Conservation (phyloP, 2,797 vertebrate genomes). For the Anomalospiza imberbis region DNA sequence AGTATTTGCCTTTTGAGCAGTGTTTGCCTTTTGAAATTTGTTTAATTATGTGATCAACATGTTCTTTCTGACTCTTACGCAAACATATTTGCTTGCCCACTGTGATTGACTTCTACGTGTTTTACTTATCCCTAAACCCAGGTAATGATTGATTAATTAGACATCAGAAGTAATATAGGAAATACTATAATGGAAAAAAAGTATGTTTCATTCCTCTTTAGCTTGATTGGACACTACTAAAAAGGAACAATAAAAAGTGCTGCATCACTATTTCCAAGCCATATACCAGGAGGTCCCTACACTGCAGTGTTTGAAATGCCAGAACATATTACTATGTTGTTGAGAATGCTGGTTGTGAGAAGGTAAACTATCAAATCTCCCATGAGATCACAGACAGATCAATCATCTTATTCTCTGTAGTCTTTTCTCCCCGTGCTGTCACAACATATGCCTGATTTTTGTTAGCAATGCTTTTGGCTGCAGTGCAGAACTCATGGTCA, state of each 20-base stretch:
- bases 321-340: rapidly evolving
- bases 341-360: not conserved
- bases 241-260: not conserved
- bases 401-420: not conserved
- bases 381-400: not conserved
- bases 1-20: not conserved
- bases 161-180: not conserved
- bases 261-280: not conserved
- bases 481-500: not conserved
- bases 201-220: not conserved
- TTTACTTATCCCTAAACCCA: not conserved
- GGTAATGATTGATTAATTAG: not conserved
- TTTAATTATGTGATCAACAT: not conserved
- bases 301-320: not conserved
- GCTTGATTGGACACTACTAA: not conserved
- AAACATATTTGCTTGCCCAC: not conserved
- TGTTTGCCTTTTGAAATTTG: not conserved
- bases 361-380: not conserved
- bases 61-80: not conserved
- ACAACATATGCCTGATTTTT: not conserved
- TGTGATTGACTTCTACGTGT: not conserved
- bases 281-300: not conserved
- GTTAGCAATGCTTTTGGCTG: not conserved
- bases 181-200: not conserved
- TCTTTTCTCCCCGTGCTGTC: not conserved